Evolutionary conservation across 1,140 invertebrate genomes (phyloP).

Genomic region (Asobara japonica): DNA sequence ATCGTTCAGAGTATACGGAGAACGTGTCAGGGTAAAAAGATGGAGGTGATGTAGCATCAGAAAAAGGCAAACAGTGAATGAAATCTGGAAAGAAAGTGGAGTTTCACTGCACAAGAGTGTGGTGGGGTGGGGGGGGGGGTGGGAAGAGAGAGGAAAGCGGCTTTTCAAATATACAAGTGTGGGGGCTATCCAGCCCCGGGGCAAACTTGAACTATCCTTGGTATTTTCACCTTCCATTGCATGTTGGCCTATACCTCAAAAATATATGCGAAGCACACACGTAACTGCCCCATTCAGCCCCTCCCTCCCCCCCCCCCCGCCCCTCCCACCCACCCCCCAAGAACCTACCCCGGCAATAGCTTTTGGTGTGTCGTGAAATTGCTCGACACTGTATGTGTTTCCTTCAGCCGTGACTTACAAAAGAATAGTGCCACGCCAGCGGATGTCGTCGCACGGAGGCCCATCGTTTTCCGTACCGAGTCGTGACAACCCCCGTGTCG

Average conservation of each 20-base stretch:
- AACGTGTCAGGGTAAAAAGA: neutral
- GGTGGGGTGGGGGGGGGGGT: neutral
- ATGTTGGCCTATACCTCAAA: neutral
- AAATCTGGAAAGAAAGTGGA: constrained; percentile 23
- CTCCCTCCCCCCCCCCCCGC: neutral
- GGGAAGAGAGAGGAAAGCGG: constrained; percentile 22
- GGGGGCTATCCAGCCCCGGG: neutral
- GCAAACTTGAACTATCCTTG: constrained; percentile 9
- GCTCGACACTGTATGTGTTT: constrained; percentile 44
- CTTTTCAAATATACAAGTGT: constrained; percentile 12
- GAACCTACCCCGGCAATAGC: neutral
- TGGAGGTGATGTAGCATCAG: constrained; percentile 12
- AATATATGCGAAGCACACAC: neutral
- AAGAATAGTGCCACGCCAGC: constrained; percentile 63
- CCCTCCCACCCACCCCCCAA: too few species aligned
- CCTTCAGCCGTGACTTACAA: constrained; percentile 65
- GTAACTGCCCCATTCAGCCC: neutral
- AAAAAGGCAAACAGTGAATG: too few species aligned
- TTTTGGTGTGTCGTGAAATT: constrained; percentile 26
- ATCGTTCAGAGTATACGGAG: neutral
- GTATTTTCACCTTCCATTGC: neutral
- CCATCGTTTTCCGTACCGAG: constrained; percentile 33
- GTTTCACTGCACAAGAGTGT: constrained; percentile 6
- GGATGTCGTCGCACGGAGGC: constrained; percentile 48
- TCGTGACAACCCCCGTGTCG: constrained; percentile 24